Evolutionary conservation across 2,797 vertebrate genomes (phyloP), one percentile per base, ranked within the genome.

Genomic region (Sarcophilus harrisii): DNA sequence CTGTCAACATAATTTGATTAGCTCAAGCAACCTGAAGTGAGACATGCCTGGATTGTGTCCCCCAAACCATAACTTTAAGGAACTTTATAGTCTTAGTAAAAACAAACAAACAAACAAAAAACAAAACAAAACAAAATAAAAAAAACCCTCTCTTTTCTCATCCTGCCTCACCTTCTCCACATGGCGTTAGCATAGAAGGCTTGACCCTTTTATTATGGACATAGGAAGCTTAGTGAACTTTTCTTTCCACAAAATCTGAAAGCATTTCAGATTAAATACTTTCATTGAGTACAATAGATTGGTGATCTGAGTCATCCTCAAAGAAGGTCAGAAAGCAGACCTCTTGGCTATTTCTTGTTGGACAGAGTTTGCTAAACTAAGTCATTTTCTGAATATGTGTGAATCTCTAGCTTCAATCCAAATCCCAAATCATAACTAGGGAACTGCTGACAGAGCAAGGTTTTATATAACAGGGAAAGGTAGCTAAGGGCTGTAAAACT

Each of bases 361-460:
- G 62, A 90, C 73, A 96, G 93, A 97, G 93, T 94, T 95, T 87
- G 93, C 96, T 97, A 96, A 96, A 95, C 58, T 87, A 94, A 87
- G 58, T 5, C 59, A 58, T 94, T 95, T 92, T 62, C 38, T 96
- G 59, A 95, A 57, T 87, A 93, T 94, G 73, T 97, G 95, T 95
- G 96, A 97, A 96, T 91, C 38, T 87, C 18, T 49, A 12, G 38
- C 73, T 96, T 97, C 90, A 57, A 90, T 96, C 97, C 60, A 62
- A 97, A 95, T 96, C 93, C 95, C 97, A 93, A 94, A 45, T 95
- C 92, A 45, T 66, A 93, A 92, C 90, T 95, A 55, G 58, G 87
- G 96, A 96, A 97, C 81, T 95, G 94, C 95, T 96, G 94, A 98
- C 30, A 58, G 66, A 96, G 95, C 93, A 93, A 96, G 97, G 95